Evolutionary conservation across 2,888 invertebrate species (phyloP).

Genomic region (Chelonus formosanus): DNA sequence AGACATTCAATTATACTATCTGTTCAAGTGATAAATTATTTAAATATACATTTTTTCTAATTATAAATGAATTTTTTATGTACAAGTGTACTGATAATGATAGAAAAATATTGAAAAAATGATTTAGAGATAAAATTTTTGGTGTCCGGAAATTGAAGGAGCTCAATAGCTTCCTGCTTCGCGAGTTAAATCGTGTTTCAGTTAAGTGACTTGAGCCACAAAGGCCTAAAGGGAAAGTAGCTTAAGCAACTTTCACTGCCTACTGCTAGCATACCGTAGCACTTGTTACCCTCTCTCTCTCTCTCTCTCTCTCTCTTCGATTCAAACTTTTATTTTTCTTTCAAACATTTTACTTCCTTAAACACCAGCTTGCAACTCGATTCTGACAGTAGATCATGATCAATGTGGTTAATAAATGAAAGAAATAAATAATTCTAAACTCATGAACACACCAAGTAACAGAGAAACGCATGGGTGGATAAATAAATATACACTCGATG

Average conservation of each 20-base stretch:
- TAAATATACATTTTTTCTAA: too few relatives aligned
- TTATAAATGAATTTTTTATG: too few relatives aligned
- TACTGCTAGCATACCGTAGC: constrained; percentile 26
- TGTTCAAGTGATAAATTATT: too few relatives aligned
- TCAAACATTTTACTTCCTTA: not conserved
- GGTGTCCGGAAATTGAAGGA: constrained; percentile 35
- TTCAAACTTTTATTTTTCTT: constrained; percentile 15
- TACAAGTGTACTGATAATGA: too few relatives aligned
- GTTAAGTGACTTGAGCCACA: constrained; percentile 43
- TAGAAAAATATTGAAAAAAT: too few relatives aligned
- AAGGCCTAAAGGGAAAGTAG: constrained; percentile 62
- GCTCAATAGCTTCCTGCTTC: constrained; percentile 33
- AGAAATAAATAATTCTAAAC: constrained; percentile 1
- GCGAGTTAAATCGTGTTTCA: constrained; percentile 28
- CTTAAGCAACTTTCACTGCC: constrained; percentile 62
- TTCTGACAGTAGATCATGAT: not conserved
- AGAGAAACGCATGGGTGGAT: too few relatives aligned
- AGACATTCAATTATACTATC: too few relatives aligned
- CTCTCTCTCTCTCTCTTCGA: constrained; percentile 6
- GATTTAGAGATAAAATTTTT: not conserved
- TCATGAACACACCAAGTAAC: not conserved
- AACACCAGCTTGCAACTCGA: not conserved
- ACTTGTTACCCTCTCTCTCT: constrained; percentile 10
- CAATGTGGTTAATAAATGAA: not conserved
- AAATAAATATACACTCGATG: too few relatives aligned